A percentile compares a stretch with the other conserved stretches of the same genome.
These are phyloP conservation scores for Heloderma charlesbogerti DNA, from an alignment of 2,113 vertebrate genomes.

Conservation along the genomic window DNA sequence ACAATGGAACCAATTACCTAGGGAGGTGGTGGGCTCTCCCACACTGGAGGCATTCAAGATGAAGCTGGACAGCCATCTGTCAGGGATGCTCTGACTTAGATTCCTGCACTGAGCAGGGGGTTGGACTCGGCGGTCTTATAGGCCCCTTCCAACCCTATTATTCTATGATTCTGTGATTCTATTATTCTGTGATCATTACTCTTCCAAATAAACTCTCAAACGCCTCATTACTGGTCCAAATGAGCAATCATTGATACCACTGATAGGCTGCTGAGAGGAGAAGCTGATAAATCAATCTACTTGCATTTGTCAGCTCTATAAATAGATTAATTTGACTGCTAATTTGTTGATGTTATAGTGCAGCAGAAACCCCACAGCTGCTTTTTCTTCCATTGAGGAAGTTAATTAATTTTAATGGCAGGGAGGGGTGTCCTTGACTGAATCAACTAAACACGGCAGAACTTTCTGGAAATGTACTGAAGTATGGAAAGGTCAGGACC, in stretches of 20 bases:
- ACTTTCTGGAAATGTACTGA: conserved; percentile 7
- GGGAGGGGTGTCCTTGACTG: not conserved
- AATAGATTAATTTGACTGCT: not conserved
- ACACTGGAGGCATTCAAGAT: too few relatives aligned
- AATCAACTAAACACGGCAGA: not conserved
- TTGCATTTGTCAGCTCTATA: not conserved
- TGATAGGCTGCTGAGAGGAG: not conserved
- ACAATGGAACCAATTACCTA: too few relatives aligned
- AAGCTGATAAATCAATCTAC: not conserved
- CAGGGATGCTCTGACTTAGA: too few relatives aligned
- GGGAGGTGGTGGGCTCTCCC: too few relatives aligned
- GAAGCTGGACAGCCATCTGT: too few relatives aligned
- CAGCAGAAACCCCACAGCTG: not conserved
- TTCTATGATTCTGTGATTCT: too few relatives aligned
- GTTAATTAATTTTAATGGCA: not conserved
- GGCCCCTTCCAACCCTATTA: too few relatives aligned
- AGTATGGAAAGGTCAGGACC: not conserved
- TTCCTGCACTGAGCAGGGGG: too few relatives aligned
- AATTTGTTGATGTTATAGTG: not conserved
- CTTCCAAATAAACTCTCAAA: not conserved
- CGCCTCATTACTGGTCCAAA: not conserved
- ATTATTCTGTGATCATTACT: not conserved
- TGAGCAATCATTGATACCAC: not conserved
- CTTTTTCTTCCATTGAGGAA: not conserved
- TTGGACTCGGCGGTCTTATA: too few relatives aligned